These are phyloP conservation scores for Cassiopea andromeda DNA, from an alignment of 30 jellyfish, hydroid and myxozoan species.

Conservation along the genomic window DNA sequence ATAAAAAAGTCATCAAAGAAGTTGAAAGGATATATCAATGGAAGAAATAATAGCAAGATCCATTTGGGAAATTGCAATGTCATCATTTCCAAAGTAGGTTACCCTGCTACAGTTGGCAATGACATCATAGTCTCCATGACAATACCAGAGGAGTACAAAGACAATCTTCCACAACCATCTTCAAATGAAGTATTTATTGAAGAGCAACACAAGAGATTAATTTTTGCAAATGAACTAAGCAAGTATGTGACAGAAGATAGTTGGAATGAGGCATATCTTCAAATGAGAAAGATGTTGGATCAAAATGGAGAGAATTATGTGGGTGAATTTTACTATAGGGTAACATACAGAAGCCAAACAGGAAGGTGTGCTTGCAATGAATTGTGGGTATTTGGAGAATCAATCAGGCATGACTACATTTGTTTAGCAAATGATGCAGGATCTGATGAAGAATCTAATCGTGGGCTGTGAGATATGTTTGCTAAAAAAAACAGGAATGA, in stretches of 20 bases:
- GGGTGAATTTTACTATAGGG: conserved; percentile 32
- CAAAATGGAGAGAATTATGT: conserved; percentile 58
- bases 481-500: too few species aligned
- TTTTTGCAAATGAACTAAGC: conserved; percentile 44
- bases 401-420: conserved; percentile 33
- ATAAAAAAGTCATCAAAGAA: conserved; percentile 40
- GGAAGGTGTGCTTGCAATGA: conserved; percentile 46
- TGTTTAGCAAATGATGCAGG: conserved; percentile 44
- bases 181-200: conserved; percentile 56
- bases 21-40: conserved; percentile 61
- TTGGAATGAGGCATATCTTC: conserved; percentile 22
- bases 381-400: conserved; percentile 69
- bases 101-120: conserved; percentile 7
- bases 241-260: conserved; percentile 9
- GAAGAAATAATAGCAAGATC: conserved; percentile 27
- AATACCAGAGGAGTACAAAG: conserved; percentile 54
- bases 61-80: conserved; percentile 27
- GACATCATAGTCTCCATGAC: conserved; percentile 72
- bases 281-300: neutral
- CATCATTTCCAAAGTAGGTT: conserved; percentile 16
- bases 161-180: conserved; percentile 78
- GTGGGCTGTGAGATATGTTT: too few species aligned
- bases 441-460: neutral
- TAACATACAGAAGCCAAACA: conserved; percentile 31
- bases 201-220: conserved; percentile 69